Evolutionary conservation across 2,113 vertebrate species (phyloP).

Genomic region (Struthio camelus): DNA sequence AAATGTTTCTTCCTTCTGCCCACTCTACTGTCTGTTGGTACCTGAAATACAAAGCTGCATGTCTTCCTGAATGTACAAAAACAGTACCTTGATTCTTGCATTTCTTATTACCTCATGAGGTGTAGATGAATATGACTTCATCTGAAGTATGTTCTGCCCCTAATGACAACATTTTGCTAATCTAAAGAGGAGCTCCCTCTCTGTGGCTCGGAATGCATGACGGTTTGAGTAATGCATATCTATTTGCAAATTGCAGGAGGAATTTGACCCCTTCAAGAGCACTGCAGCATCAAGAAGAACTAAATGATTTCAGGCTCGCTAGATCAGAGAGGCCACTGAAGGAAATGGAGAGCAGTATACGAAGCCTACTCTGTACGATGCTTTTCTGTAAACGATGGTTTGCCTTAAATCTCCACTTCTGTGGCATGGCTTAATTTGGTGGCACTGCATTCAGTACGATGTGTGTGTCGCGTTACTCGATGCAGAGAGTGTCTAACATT

Average conservation of each 20-base stretch:
- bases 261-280: constrained; percentile 84
- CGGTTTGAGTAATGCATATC: neutral
- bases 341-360: neutral
- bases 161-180: too few relatives aligned
- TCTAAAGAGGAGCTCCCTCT: neutral
- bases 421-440: neutral
- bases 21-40: too few relatives aligned
- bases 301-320: constrained; percentile 51
- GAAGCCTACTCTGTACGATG: neutral
- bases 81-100: too few relatives aligned
- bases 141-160: too few relatives aligned
- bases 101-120: too few relatives aligned
- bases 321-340: neutral
- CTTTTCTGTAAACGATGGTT: neutral
- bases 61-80: too few relatives aligned
- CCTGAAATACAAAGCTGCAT: too few relatives aligned
- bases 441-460: neutral
- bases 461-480: neutral
- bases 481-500: neutral
- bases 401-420: constrained; percentile 6
- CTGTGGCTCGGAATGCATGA: neutral
- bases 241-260: constrained; percentile 74
- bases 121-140: too few relatives aligned
- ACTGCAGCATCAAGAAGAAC: constrained; percentile 67
- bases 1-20: too few relatives aligned